A percentile compares a stretch with the other conserved stretches of the same genome.
These are phyloP conservation scores for Numenius arquata DNA, from an alignment of 2,113 vertebrate genomes.

Conservation along the genomic window DNA sequence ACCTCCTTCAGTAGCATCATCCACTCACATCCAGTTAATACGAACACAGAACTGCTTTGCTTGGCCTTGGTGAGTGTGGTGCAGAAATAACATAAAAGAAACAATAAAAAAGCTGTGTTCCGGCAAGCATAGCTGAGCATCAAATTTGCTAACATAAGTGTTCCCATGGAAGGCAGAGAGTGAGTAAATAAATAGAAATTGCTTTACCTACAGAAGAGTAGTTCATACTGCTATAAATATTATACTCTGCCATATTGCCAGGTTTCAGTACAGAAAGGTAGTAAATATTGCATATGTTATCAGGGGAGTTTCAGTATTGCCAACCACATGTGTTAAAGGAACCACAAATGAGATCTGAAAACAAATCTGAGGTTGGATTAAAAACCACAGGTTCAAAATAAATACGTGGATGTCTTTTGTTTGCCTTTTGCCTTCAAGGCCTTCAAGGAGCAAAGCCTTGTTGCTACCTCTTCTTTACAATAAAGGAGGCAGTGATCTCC, in stretches of 20 bases:
- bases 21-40: not conserved
- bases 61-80: not conserved
- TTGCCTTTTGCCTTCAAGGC: not conserved
- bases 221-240: not conserved
- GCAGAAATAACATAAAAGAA: not conserved
- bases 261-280: not conserved
- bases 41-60: not conserved
- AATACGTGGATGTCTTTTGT: not conserved
- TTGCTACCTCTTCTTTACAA: not conserved
- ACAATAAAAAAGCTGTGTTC: not conserved
- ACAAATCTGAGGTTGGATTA: not conserved
- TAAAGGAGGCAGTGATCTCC: not conserved
- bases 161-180: not conserved
- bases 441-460: not conserved
- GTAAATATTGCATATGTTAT: not conserved
- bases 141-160: not conserved
- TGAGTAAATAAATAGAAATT: conserved; percentile 16
- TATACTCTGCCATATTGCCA: not conserved
- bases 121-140: not conserved
- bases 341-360: not conserved
- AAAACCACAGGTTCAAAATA: not conserved
- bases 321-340: not conserved
- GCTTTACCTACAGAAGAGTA: not conserved
- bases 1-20: not conserved
- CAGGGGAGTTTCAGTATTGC: not conserved